These are phyloP conservation scores for Synergus laeviventris DNA, from an alignment of 2,888 invertebrate species.

Conservation along the genomic window DNA sequence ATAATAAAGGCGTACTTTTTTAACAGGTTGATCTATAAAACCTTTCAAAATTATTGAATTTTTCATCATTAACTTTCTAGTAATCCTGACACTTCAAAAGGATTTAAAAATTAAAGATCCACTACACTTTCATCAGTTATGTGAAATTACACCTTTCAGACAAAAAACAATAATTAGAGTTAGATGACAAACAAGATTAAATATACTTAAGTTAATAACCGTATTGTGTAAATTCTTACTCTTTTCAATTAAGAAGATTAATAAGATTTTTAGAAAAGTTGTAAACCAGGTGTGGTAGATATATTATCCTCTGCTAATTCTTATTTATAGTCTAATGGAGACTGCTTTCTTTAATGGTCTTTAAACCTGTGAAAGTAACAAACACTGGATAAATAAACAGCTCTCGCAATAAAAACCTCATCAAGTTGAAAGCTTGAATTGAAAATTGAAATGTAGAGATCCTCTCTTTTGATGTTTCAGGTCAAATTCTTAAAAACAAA, in stretches of 20 bases:
- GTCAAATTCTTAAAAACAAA: conserved; percentile 98
- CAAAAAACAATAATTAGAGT: not conserved
- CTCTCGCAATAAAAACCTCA: not conserved
- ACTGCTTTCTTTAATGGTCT: not conserved
- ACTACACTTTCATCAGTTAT: conserved; percentile 2
- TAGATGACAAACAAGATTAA: not conserved
- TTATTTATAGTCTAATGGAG: not conserved
- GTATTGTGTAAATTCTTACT: not conserved
- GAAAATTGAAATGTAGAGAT: conserved; percentile 14
- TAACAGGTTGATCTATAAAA: not conserved
- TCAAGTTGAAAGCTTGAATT: not conserved
- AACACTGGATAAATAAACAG: not conserved
- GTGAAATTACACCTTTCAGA: not conserved
- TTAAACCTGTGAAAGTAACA: not conserved
- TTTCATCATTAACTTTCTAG: not conserved
- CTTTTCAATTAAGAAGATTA: not conserved
- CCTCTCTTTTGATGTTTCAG: conserved; percentile 51
- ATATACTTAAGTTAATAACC: not conserved
- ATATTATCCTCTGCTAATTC: not conserved
- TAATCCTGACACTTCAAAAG: not conserved
- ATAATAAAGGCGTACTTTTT: too few species aligned
- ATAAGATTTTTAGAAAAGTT: not conserved
- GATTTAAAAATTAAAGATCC: not conserved
- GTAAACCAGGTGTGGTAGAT: not conserved
- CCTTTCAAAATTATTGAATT: not conserved